Evolutionary conservation across 2,888 invertebrate species (phyloP), one percentile per base, ranked within the genome.

Genomic region (Volucella zonaria): DNA sequence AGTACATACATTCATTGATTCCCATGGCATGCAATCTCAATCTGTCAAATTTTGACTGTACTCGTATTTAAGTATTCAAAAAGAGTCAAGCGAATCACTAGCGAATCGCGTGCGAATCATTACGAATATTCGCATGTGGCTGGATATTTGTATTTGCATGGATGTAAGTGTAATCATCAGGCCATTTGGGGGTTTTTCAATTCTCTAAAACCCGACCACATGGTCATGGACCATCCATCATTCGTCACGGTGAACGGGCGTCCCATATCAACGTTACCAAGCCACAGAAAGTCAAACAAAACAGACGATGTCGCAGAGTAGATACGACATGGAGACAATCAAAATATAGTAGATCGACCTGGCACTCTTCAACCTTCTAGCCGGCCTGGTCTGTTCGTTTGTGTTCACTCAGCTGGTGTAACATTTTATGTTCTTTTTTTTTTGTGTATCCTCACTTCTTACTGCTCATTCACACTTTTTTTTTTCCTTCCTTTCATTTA

Each of bases 351-450:
- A 58, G 10, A 49, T 31, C 31, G 31, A 31, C 31, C 31, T 31
- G 31, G 31, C 31, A 31, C 31, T 31, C 31, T 31, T 31, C 31
- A 31, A 31, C 31, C 31, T 31, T 31, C 6, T 31, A 31, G 31
- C 31, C 31, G 31, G 31, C 31, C 31, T 4, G 31, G 4, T 31
- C 6, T 31, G 31, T 31, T 31, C 31, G 31, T 49, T 12, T 68
- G 40, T 58, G 52, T 64, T 38, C 51, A 79, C 64, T 79, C 82
- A 83, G 82, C 82, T 79, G 82, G 82, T 83, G 74, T 75, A 56
- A 70, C 79, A 75, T 75, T 81, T 75, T 68, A 79, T 76, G 45
- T 79, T 73, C 71, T 31, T 61, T 64, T 12, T 42, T 68, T 76
- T 40, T 77, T 62, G 12, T 45, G 14, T 62, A 15, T 64, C 52